Evolutionary conservation across 1,140 invertebrate genomes (phyloP), one percentile per base, ranked within the genome.

Genomic region (Drosophila serrata): DNA sequence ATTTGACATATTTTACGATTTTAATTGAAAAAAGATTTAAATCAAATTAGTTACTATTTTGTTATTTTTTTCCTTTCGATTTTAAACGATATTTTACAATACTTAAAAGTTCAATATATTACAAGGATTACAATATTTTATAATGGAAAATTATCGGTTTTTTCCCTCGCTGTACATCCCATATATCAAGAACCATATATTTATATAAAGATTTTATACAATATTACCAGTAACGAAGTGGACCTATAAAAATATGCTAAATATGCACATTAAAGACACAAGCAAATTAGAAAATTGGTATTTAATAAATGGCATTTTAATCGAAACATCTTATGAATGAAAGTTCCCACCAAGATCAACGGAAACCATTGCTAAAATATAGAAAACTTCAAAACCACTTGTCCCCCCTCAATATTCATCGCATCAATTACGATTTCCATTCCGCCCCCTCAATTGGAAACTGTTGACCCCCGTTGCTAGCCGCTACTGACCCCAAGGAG

Each of bases 361-460:
- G 29, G 4, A 1, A 70, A 63, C 15, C 43, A 24, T 48, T 19
- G 6, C 19, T 7, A 35, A 42, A 68, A 42, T 49, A 37, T 45
- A 57, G 35, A 48, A 22, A 69, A 40, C 68, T 72, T 72, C 27
- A 70, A 70, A 48, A 39, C 49, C 64, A 40, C 64, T 40, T 70
- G 56, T 37, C 49, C 46, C 24, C 42, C 67, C 48, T 70, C 51
- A 24, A 72, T 59, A 72, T 27, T 24, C 51, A 68, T 33, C 29
- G 73, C 75, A 65, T 75, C 73, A 75, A 75, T 75, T 64, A 74
- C 73, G 48, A 75, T 64, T 57, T 60, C 58, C 45, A 62, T 62
- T 64, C 37, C 82, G 84, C 80, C 84, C 64, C 53, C 76, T 33
- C 80, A 77, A 80, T 87, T 77, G 76, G 46, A 61, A 88, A 73